These are phyloP conservation scores for Drosophila takahashii DNA, from an alignment of 1,140 invertebrate genomes.

Conservation along the genomic window DNA sequence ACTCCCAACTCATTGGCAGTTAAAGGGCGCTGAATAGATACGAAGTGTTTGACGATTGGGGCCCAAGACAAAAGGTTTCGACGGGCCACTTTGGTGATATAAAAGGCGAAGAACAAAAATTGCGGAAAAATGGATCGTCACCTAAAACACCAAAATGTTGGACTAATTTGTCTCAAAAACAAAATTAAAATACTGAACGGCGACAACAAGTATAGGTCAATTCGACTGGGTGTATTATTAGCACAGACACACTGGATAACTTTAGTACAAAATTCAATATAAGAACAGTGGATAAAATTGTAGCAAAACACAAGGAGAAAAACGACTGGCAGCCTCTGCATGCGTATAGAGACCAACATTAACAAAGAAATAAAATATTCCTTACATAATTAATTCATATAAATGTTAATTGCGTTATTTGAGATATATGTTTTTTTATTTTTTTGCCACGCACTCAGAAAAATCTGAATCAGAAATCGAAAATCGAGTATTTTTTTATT, in stretches of 20 bases:
- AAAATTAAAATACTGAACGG: neutral
- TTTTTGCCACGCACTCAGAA: conserved; percentile 2
- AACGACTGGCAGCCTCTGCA: neutral
- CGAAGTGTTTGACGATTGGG: neutral
- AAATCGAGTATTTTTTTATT: conserved; percentile 5
- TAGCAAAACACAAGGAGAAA: conserved; percentile 1
- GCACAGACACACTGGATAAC: conserved; percentile 1
- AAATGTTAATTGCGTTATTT: conserved; percentile 5
- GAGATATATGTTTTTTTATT: neutral
- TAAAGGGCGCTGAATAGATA: neutral
- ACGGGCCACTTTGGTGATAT: neutral
- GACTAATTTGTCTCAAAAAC: conserved; percentile 13
- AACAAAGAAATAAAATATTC: neutral
- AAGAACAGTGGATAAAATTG: neutral
- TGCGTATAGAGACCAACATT: neutral
- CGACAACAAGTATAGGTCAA: conserved; percentile 7
- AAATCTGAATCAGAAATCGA: conserved; percentile 3
- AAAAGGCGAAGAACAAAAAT: neutral
- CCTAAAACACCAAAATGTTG: neutral
- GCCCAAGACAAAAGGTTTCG: neutral
- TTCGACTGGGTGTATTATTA: conserved; percentile 12
- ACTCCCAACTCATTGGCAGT: conserved; percentile 9
- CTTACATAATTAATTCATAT: conserved; percentile 1
- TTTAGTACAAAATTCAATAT: too few species aligned
- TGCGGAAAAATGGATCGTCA: too few species aligned